These are phyloP conservation scores for Thamnophis sirtalis DNA, from an alignment of 2,113 vertebrate genomes.

Conservation along the genomic window DNA sequence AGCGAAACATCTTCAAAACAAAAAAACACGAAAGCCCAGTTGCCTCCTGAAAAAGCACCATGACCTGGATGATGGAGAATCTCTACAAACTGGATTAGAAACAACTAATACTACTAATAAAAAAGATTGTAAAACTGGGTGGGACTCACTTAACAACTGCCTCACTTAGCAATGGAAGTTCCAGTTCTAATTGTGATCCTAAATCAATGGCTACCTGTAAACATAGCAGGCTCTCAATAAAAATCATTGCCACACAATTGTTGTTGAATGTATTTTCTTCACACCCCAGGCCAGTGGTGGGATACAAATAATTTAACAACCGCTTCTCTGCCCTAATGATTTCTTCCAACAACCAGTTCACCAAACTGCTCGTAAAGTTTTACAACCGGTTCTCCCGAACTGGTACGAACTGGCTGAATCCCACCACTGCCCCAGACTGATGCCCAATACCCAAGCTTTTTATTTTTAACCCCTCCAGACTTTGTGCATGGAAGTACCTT, in stretches of 20 bases:
- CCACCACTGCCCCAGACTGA: too few relatives aligned
- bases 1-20: too few relatives aligned
- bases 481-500: conserved; percentile 72
- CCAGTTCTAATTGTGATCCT: neutral
- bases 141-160: neutral
- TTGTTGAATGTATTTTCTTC: neutral
- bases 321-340: too few relatives aligned
- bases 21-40: too few relatives aligned
- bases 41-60: too few relatives aligned
- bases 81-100: neutral
- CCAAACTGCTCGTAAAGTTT: too few relatives aligned
- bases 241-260: neutral
- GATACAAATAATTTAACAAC: too few relatives aligned
- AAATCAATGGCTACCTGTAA: neutral
- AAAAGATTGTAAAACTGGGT: neutral
- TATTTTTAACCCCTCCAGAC: conserved; percentile 14
- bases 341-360: too few relatives aligned
- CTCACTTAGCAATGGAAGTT: neutral
- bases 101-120: neutral
- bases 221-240: neutral
- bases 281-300: too few relatives aligned
- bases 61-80: too few relatives aligned
- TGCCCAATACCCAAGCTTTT: neutral
- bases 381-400: too few relatives aligned
- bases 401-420: too few relatives aligned